Evolutionary conservation across 2,113 vertebrate genomes (phyloP), one percentile per base, ranked within the genome.

Genomic region (Peromyscus leucopus): DNA sequence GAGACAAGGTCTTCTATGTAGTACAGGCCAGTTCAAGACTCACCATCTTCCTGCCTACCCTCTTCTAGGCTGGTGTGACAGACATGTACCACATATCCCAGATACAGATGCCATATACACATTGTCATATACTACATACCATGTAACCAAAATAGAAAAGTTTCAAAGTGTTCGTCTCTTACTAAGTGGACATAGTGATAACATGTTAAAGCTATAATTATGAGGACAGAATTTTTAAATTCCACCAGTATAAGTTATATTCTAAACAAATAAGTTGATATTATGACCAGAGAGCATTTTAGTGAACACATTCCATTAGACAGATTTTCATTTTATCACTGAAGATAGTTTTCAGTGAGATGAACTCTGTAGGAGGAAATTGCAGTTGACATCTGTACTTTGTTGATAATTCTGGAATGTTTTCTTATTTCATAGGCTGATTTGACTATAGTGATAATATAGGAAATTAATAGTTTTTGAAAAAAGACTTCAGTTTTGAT

Each of bases 401-500:
- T 7, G 87, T 28, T 12, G 78, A 72, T 67, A 90, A 93, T 88
- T 95, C 36, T 59, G 16, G 93, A 78, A 55, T 42, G 24, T 7
- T 6, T 6, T 95, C 28, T 67, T 4, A 84, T 96, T 97, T 96
- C 15, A 7, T 46, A 51, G 7, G 5, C 13, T 93, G 17, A 8
- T 79, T 96, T 93, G 33, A 94, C 11, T 79, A 7, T 1, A 42
- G 1, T 89, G 42, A 67, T 55, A 48, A 36, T 75, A 65, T 48
- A 84, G 42, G 22, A 88, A 74, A 65, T 76, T 72, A 71, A 7
- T 8, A n/a, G n/a, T 83, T 95, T 69, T 76, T 90, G 33, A 89
- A 79, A 61, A 72, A 42, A 84, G 1, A 42, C 63, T 89, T 94
- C 86, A 57, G 46, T 87, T 95, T 97, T 95, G 78, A 74, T 67